A percentile compares a stretch with the other conserved stretches of the same genome.
These are phyloP conservation scores for Microcaecilia unicolor DNA, from an alignment of 2,797 vertebrate genomes.

Conservation along the genomic window DNA sequence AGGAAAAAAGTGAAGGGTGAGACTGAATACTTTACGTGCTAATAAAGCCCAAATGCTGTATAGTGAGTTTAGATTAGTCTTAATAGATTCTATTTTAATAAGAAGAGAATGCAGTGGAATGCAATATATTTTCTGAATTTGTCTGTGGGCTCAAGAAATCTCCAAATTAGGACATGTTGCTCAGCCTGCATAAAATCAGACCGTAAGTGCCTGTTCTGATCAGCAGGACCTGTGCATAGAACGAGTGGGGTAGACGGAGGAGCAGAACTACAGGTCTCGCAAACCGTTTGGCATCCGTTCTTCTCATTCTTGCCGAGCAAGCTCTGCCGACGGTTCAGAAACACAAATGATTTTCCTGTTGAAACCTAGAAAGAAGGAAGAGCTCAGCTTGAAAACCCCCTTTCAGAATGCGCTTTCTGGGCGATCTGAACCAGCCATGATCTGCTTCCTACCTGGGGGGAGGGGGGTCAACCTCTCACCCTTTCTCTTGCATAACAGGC, in stretches of 20 bases:
- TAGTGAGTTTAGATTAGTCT: neutral
- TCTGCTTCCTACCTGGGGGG: too few species aligned
- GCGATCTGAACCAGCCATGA: too few species aligned
- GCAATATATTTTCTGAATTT: constrained; percentile 17
- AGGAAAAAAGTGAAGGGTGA: neutral
- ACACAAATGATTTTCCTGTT: too few species aligned
- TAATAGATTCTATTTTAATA: constrained; percentile 3
- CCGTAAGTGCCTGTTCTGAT: neutral
- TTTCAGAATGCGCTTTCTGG: too few species aligned
- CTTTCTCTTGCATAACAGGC: too few species aligned
- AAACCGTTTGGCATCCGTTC: neutral
- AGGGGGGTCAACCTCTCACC: too few species aligned
- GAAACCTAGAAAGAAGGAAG: too few species aligned
- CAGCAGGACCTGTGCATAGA: constrained; percentile 13
- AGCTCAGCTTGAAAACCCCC: too few species aligned
- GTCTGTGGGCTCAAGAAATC: constrained; percentile 28
- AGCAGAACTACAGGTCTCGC: constrained; percentile 3
- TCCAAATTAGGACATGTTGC: constrained; percentile 35
- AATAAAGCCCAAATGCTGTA: neutral
- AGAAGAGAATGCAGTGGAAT: neutral
- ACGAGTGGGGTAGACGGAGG: neutral
- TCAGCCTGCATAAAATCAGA: constrained; percentile 9
- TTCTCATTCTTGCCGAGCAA: neutral
- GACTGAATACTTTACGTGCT: neutral
- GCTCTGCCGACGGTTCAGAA: too few species aligned